phyloP scores from a whole-genome alignment of 2,113 vertebrate genomes.

The Hydrolagus affinis region DNA sequence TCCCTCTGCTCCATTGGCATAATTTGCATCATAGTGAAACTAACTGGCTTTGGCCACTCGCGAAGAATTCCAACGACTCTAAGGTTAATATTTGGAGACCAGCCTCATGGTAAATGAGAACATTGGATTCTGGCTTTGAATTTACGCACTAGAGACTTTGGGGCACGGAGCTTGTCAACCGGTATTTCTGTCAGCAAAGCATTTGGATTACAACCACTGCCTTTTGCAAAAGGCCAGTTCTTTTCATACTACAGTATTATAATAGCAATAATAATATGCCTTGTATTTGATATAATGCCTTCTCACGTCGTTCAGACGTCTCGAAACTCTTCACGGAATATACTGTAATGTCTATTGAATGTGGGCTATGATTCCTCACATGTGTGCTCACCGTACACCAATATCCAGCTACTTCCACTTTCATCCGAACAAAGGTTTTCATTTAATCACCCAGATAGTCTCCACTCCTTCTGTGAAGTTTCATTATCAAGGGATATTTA shows the following conservation, averaged over 20 bases:
- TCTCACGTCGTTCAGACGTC: too few species aligned
- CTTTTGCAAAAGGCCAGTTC: slow-evolving; percentile 35
- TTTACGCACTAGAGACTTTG: slow-evolving; percentile 44
- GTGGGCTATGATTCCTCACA: too few species aligned
- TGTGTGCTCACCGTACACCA: neutral
- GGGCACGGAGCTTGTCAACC: slow-evolving; percentile 42
- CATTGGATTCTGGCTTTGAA: slow-evolving; percentile 43
- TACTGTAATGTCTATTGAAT: too few species aligned
- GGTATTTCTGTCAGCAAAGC: slow-evolving; percentile 44
- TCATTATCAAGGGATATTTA: slow-evolving; percentile 23
- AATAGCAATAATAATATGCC: neutral
- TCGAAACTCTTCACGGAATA: too few species aligned
- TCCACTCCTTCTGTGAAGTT: slow-evolving; percentile 2
- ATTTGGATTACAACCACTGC: slow-evolving; percentile 37
- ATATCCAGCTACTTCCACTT: neutral
- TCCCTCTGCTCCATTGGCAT: neutral
- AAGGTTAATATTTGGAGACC: slow-evolving; percentile 55
- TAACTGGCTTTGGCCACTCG: slow-evolving; percentile 33
- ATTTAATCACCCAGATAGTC: neutral
- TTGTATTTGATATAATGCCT: too few species aligned
- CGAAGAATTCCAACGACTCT: slow-evolving; percentile 49
- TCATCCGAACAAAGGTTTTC: neutral
- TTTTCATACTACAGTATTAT: slow-evolving; percentile 33
- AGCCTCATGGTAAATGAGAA: slow-evolving; percentile 47
- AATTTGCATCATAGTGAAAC: slow-evolving; percentile 11